Percentiles rank a stretch among this genome's conserved stretches.
Evolutionary conservation across 1,140 invertebrate species (phyloP).

Genomic region (Wasmannia auropunctata): DNA sequence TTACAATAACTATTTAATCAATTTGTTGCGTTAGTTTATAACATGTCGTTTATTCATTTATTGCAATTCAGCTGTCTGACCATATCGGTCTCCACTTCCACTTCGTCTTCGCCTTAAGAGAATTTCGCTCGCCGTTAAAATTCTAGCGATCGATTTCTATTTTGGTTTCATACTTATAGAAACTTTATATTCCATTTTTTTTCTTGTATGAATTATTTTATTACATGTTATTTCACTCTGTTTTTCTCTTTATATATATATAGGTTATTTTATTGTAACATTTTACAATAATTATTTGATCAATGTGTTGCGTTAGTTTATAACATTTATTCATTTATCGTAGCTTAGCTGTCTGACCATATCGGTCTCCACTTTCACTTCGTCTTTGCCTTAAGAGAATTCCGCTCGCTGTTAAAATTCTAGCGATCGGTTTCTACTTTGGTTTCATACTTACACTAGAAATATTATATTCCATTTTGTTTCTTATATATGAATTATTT

Average conservation of each 20-base stretch:
- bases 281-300: background rate
- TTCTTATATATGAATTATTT: too few relatives aligned
- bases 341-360: background rate
- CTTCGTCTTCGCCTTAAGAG: background rate
- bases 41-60: background rate
- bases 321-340: background rate
- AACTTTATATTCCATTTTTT: background rate
- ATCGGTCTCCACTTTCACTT: background rate
- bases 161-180: background rate
- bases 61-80: background rate
- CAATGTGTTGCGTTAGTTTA: background rate
- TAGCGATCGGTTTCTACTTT: too few relatives aligned
- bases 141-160: conserved; percentile 19
- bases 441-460: too few relatives aligned
- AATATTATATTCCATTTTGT: too few relatives aligned
- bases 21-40: background rate
- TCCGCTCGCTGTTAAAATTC: background rate
- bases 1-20: background rate
- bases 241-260: background rate
- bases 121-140: background rate
- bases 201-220: background rate
- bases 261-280: background rate
- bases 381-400: background rate
- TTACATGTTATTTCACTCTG: background rate
- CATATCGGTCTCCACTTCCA: background rate